Percentiles rank a stretch among this genome's conserved stretches.
phyloP scores from a whole-genome alignment of 1,140 invertebrate species.

The Meteorus sp. region DNA sequence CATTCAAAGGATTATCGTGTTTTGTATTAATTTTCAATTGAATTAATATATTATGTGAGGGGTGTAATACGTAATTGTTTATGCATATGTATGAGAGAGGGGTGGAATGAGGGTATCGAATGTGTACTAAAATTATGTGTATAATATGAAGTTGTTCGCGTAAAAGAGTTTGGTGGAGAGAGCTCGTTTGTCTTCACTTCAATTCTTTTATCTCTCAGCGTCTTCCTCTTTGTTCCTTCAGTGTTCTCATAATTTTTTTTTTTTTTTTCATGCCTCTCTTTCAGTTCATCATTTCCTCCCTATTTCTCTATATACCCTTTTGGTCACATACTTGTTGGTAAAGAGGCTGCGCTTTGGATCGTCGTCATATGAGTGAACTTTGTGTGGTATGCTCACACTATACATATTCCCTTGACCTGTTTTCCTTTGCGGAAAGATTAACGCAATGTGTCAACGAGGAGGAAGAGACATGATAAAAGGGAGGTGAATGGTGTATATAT shows the following conservation, averaged over 20 bases:
- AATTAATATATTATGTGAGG: too few relatives aligned
- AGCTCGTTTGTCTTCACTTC: neutral
- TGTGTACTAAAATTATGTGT: too few relatives aligned
- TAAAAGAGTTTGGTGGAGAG: too few relatives aligned
- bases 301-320: constrained; percentile 1
- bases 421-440: constrained; percentile 24
- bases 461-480: too few relatives aligned
- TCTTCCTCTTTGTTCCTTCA: constrained; percentile 11
- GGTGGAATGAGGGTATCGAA: too few relatives aligned
- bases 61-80: too few relatives aligned
- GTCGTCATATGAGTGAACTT: constrained; percentile 5
- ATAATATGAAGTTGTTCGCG: too few relatives aligned
- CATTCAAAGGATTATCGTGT: too few relatives aligned
- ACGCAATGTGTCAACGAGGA: constrained; percentile 25
- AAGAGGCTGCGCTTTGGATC: neutral
- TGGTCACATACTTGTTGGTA: neutral
- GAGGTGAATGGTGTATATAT: too few relatives aligned
- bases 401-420: constrained; percentile 22
- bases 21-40: too few relatives aligned
- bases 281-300: neutral
- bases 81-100: too few relatives aligned
- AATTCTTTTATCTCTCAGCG: neutral
- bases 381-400: too few relatives aligned
- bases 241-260: neutral
- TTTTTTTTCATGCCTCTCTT: neutral